phyloP scores from a whole-genome alignment of 2,797 vertebrate genomes.

The Benthosema pterotum region DNA sequence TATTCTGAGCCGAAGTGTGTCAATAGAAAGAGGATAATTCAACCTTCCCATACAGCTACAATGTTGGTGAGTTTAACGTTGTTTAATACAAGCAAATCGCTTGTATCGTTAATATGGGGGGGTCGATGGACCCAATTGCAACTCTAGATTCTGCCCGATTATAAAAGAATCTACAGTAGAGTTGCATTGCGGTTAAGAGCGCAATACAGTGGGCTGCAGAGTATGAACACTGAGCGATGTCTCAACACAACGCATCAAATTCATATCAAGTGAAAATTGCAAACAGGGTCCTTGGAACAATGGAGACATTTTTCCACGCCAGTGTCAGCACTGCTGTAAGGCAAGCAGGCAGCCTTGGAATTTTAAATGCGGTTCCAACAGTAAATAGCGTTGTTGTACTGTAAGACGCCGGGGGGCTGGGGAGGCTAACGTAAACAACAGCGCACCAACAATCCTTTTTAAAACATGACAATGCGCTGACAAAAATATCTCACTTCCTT shows the following conservation, averaged over 20 bases:
- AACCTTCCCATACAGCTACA: no score
- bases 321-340: constrained; percentile 36
- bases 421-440: constrained; percentile 27
- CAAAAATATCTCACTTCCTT: constrained; percentile 20
- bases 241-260: constrained; percentile 47
- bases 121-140: no score
- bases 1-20: no score
- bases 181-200: no score
- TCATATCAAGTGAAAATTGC: constrained; percentile 54
- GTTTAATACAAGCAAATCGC: no score
- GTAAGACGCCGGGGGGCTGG: constrained; percentile 26
- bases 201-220: constrained; percentile 44
- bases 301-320: constrained; percentile 44
- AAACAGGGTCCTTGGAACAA: constrained; percentile 49
- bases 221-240: constrained; percentile 39
- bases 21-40: no score
- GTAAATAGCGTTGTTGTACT: constrained; percentile 23
- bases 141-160: no score
- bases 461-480: constrained; percentile 16
- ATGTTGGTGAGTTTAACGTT: no score
- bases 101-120: no score
- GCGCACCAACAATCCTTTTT: constrained; percentile 15
- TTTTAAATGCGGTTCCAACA: constrained; percentile 28
- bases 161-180: no score
- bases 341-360: constrained; percentile 43